These are phyloP conservation scores for Gibbula magus DNA, from an alignment of 2,888 invertebrate species.

Conservation along the genomic window DNA sequence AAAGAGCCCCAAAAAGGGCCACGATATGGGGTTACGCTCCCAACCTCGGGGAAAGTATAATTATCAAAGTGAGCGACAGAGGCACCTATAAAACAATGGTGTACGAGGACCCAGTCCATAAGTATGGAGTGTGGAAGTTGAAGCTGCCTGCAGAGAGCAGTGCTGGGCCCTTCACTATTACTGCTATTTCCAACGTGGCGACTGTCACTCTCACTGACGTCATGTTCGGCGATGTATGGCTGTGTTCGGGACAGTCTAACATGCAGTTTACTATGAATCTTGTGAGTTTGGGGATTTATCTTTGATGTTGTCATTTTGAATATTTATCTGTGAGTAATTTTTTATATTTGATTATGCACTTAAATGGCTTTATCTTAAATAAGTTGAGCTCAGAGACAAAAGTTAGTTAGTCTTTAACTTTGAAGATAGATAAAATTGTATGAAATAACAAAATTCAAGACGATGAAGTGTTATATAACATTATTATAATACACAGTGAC, in stretches of 20 bases:
- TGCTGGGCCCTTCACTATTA: slow-evolving; percentile 51
- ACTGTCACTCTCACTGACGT: slow-evolving; percentile 56
- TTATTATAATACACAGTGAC: too few species aligned
- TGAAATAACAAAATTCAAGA: too few species aligned
- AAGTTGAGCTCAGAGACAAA: too few species aligned
- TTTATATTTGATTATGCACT: neutral
- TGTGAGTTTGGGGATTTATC: slow-evolving; percentile 46
- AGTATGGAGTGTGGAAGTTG: slow-evolving; percentile 48
- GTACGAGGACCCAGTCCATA: neutral
- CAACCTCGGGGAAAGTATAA: slow-evolving; percentile 41
- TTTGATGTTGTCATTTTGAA: neutral
- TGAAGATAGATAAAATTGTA: too few species aligned
- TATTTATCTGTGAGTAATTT: slow-evolving; percentile 45
- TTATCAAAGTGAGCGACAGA: slow-evolving; percentile 27
- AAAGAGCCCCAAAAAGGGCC: slow-evolving; percentile 54
- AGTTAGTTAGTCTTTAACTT: too few species aligned
- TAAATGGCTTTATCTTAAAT: too few species aligned
- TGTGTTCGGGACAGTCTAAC: slow-evolving; percentile 71
- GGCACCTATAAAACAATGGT: neutral
- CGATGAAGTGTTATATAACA: too few species aligned
- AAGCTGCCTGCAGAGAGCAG: slow-evolving; percentile 43
- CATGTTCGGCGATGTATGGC: slow-evolving; percentile 71
- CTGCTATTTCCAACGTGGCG: slow-evolving; percentile 46
- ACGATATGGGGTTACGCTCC: slow-evolving; percentile 64
- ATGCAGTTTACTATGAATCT: slow-evolving; percentile 57